Conservation (phyloP, 2,113 vertebrate genomes). For the Marmota flaviventris region DNA sequence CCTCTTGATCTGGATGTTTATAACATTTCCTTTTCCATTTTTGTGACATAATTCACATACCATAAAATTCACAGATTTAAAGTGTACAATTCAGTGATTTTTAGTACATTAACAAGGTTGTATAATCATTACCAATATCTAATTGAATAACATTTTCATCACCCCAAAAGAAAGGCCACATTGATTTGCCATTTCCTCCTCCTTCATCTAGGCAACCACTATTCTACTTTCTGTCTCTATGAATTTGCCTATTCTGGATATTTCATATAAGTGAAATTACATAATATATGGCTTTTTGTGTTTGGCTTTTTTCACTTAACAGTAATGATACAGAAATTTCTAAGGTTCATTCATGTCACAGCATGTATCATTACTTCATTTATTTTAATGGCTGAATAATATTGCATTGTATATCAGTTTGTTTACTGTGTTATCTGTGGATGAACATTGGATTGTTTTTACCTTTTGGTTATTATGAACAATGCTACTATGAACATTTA, state of each 20-base stretch:
- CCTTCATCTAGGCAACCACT: not conserved
- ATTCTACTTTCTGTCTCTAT: constrained; percentile 17
- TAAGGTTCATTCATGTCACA: not conserved
- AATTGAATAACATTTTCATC: constrained; percentile 37
- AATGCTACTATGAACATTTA: not conserved
- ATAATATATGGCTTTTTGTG: not conserved
- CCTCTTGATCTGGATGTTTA: not conserved
- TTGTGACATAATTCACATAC: constrained; percentile 42
- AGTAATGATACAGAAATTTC: constrained; percentile 38
- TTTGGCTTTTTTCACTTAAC: constrained; percentile 58
- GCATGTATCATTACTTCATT: constrained; percentile 33
- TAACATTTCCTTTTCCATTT: constrained; percentile 36
- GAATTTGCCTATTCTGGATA: constrained; percentile 34
- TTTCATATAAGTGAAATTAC: constrained; percentile 43
- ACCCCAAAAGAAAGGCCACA: not conserved
- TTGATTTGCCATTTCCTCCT: not conserved
- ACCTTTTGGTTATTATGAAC: constrained; percentile 32
- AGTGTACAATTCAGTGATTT: not conserved
- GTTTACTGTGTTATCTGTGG: not conserved
- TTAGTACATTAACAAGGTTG: constrained; percentile 37
- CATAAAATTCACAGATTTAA: constrained; percentile 54
- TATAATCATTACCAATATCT: constrained; percentile 22
- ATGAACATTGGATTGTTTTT: not conserved
- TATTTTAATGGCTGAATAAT: constrained; percentile 41
- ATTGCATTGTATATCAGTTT: constrained; percentile 41